Base-by-base conservation (phyloP, 2,888 invertebrate species). In the Halocaridina rubra region DNA sequence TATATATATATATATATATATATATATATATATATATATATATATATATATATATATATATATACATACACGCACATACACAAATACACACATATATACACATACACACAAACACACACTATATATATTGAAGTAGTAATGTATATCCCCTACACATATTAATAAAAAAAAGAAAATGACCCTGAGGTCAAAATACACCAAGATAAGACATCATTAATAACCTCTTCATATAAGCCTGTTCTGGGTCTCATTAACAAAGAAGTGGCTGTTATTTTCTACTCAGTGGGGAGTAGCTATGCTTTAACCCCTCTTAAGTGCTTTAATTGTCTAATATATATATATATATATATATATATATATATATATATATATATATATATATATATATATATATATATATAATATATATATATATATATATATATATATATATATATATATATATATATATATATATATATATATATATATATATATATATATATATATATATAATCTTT, bases 1-100 rank as follows among this genome's bases (percentile, higher is more conserved):
- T 29, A 67, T 67, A 27, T 72, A 27, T 33, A 27, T 72, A 27
- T 72, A 27, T 72, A 27, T 32, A 27, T 72, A 72, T 72, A 72
- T 72, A 72, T 72, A 72, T 72, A 72, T 72, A 72, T 72, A 72
- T 72, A 72, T 72, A 72, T 72, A 72, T 72, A 72, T 72, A 72
- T 72, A 72, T 72, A 72, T 72, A 72, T 72, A 72, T 72, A 72
- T 72, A 72, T 72, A 32, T 72, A 72, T 72, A 72, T 33, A 53
- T 5, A 53, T 53, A 53, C 19, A 5, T 5, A 10, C 53, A 53
- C 10, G 19, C 19, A 53, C n/a, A 57, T 57, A 75, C 29, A 29
- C 27, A 75, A 27, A 75, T 46, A 46, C 22, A 77, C 29, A 75
- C 27, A 67, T 33, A 39, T 39, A 67, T 53, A 67, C 33, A 33